A percentile compares a stretch with the other conserved stretches of the same genome.
Evolutionary conservation across 2,797 vertebrate species (phyloP).

Genomic region (Amblyraja radiata): DNA sequence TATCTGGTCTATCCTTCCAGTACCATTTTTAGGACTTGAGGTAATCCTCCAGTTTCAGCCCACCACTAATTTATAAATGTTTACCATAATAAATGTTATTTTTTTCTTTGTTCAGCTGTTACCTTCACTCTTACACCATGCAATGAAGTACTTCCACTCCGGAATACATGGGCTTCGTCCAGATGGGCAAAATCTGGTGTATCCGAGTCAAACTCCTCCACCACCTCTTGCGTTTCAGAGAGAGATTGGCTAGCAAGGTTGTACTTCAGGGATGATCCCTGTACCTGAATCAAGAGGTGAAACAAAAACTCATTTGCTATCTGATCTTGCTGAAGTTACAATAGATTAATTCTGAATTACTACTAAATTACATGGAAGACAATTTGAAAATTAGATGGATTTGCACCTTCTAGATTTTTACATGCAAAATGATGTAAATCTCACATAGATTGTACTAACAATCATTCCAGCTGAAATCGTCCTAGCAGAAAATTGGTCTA

Average conservation of each 20-base stretch:
- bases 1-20: neutral
- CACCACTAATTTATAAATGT: neutral
- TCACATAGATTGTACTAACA: too few species aligned
- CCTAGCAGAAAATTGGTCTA: too few species aligned
- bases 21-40: neutral
- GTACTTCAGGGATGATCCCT: constrained; percentile 45
- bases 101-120: neutral
- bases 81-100: neutral
- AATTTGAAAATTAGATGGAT: neutral
- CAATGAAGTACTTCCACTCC: constrained; percentile 38
- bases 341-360: neutral
- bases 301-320: neutral
- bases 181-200: constrained; percentile 39
- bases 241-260: constrained; percentile 44
- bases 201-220: constrained; percentile 42
- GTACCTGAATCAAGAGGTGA: neutral
- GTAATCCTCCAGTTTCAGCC: neutral
- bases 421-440: too few species aligned
- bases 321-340: neutral
- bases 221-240: constrained; percentile 41
- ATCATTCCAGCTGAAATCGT: too few species aligned
- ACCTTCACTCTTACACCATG: neutral
- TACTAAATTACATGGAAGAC: neutral
- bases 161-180: constrained; percentile 24
- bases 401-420: too few species aligned